Evolutionary conservation across 1,140 invertebrate genomes (phyloP), one percentile per base, ranked within the genome.

Genomic region (Philopotamus ludificatus): DNA sequence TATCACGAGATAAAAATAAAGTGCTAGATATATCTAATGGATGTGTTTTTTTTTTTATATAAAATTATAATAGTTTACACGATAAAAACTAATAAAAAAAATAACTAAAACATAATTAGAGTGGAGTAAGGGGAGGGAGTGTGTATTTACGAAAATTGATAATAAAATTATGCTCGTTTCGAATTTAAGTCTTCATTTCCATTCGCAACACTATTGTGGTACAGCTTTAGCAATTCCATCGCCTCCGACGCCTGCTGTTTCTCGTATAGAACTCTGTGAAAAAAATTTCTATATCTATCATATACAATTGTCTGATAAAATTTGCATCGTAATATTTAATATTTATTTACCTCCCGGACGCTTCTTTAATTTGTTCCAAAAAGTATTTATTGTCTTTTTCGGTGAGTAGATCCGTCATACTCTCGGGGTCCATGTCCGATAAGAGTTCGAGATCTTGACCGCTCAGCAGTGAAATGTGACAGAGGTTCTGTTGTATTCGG

Each of bases 391-490:
- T 85, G 72, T 85, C 89, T 76, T 86, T 88, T 71, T 90, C 90
- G 28, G 88, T 89, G 12, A 87, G 82, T 70, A 92, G 89, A 73
- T 92, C 90, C 47, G 86, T 86, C 67, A 92, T 77, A 67, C 87
- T 90, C 62, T 92, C 89, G 21, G 90, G 90, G 78, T 93, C 89
- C 90, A 92, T 92, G 72, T 92, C 90, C 66, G 89, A 90, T 3
- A 92, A 77, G 1, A 91, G 80, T 75, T 93, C 90, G 71, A 92
- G 76, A 68, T 92, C 90, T 49, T 87, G 85, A 54, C 88, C 90
- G 70, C 89, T 88, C 45, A 92, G 83, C n/a, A 92, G 75, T 10
- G 89, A 90, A 67, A 92, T 88, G 74, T 91, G 89, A 65, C 89
- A 89, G 9, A 91, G 81, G 75, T 92, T 90, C 41, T 87, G 86